A percentile compares a stretch with the other conserved stretches of the same genome.
Evolutionary conservation across 2,888 invertebrate species (phyloP).

Genomic region (Entomobrya multifasciata): DNA sequence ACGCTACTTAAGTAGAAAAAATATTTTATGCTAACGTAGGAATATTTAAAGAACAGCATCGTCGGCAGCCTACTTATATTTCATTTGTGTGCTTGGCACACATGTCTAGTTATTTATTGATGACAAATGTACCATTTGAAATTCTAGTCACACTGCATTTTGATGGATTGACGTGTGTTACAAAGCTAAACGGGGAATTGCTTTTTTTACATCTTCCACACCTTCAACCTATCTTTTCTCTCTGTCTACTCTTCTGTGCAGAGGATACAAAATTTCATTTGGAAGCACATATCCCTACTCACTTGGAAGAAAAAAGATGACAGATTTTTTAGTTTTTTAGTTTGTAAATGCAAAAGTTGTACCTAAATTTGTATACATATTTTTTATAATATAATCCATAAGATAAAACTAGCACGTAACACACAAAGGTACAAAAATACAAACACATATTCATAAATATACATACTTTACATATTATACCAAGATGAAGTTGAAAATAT

Average conservation of each 20-base stretch:
- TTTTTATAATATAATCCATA: background rate
- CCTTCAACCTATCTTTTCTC: too few species aligned
- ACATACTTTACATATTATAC: background rate
- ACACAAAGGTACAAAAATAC: too few species aligned
- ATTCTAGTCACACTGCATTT: conserved; percentile 51
- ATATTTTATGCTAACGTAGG: too few species aligned
- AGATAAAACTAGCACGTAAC: too few species aligned
- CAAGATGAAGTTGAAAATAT: background rate
- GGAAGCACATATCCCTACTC: conserved; percentile 5
- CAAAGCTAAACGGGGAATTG: conserved; percentile 37
- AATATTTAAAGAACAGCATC: background rate
- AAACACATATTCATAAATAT: conserved; percentile 1
- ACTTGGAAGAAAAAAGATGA: background rate
- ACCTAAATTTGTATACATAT: background rate
- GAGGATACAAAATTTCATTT: conserved; percentile 11
- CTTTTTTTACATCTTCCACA: background rate
- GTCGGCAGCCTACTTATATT: background rate
- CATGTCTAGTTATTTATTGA: conserved; percentile 24
- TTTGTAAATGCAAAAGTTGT: background rate
- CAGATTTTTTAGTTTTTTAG: conserved; percentile 9
- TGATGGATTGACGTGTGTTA: conserved; percentile 56
- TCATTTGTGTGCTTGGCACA: background rate
- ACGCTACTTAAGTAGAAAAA: too few species aligned
- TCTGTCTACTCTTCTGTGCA: background rate
- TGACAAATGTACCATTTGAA: conserved; percentile 27